A percentile compares a stretch with the other conserved stretches of the same genome.
These are phyloP conservation scores for Hydropsyche tenuis DNA, from an alignment of 1,140 invertebrate species.

Conservation along the genomic window DNA sequence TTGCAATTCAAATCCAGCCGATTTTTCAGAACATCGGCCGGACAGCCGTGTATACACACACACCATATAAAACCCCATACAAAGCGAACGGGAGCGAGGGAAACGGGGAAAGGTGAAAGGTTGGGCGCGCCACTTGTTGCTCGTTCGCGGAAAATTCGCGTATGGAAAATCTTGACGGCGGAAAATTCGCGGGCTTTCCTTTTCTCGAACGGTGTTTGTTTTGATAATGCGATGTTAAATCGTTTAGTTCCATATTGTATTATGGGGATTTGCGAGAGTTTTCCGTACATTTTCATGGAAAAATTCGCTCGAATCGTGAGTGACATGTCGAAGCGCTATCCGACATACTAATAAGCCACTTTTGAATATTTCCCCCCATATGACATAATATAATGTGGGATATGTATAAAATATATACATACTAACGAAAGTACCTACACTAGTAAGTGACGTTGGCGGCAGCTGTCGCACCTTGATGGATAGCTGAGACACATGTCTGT, in stretches of 20 bases:
- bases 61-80: no score
- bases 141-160: constrained; percentile 14
- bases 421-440: neutral
- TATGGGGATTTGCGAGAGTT: no score
- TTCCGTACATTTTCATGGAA: no score
- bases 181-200: no score
- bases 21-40: constrained; percentile 21
- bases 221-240: no score
- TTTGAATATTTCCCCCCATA: constrained; percentile 17
- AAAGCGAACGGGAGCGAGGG: neutral
- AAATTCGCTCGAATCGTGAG: neutral
- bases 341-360: neutral
- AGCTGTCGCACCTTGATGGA: constrained; percentile 50
- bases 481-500: constrained; percentile 46
- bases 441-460: constrained; percentile 43
- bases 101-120: neutral
- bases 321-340: neutral
- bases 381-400: neutral
- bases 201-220: no score
- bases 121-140: constrained; percentile 31
- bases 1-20: constrained; percentile 32
- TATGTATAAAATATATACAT: neutral
- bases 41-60: no score
- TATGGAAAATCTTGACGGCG: neutral
- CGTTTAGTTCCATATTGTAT: no score